Base-by-base conservation (phyloP, 2,888 invertebrate genomes). In the Dioctria rufipes region DNA sequence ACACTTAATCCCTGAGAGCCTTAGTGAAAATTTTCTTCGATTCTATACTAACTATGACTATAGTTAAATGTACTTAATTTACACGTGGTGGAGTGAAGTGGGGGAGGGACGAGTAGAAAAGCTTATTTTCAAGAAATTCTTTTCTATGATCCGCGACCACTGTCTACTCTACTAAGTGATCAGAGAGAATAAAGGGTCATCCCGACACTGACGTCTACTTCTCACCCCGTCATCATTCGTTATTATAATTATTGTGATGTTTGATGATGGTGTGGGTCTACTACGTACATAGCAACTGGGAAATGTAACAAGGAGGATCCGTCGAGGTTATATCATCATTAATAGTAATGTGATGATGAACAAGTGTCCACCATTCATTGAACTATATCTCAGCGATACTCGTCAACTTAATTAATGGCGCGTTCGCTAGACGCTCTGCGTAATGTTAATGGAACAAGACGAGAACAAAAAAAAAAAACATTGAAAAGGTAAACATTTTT, bases 341-440 rank as follows among this genome's bases (percentile, higher is more conserved):
- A 25, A 25, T 25, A 25, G 25, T 25, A 2, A 25, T 25, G 54
- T 51, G 51, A 11, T 54, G 69, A 69, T 51, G 51, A 69, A 51
- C 49, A 69, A 69, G 69, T 69, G 67, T 43, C 67, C 46, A 46
- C 11, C 37, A 46, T 49, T 67, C 67, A 67, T 67, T 25, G 13
- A 49, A 43, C 9, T 39, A 37, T 46, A 49, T 25, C 25, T 65
- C 51, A 49, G n/a, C 3, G 37, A 4, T 51, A 37, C 49, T 69
- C 13, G 49, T 8, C 43, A 67, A 46, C 25, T 42, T 25, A 67
- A 67, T 67, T 67, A 49, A 6, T 46, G 3, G 3, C 25, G 37
- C 25, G 67, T 8, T 67, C 6, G 8, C 9, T 54, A n/a, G 8
- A 54, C 54, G 6, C 67, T 46, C 25, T 49, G n/a, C 66, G 13